These are phyloP conservation scores for Harpagoxenus sublaevis DNA, from an alignment of 2,888 invertebrate genomes.

Conservation along the genomic window DNA sequence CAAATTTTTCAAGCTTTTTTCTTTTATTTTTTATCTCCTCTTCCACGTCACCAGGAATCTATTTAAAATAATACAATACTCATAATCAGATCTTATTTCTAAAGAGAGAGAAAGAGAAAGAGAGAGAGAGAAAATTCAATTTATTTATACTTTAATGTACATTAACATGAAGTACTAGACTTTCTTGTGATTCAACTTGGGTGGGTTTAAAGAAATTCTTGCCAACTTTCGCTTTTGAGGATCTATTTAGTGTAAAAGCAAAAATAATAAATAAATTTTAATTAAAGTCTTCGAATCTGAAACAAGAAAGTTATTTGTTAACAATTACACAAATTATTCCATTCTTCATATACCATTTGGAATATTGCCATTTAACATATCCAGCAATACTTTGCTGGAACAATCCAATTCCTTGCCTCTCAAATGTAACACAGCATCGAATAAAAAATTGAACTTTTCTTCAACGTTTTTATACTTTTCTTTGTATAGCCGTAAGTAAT, in stretches of 20 bases:
- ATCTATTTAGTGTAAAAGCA: not conserved
- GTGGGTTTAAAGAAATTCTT: not conserved
- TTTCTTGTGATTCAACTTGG: not conserved
- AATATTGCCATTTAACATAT: not conserved
- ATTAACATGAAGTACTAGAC: not conserved
- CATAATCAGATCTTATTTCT: not conserved
- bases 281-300: not conserved
- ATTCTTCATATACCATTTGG: not conserved
- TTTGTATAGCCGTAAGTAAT: not conserved
- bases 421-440: not conserved
- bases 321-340: not conserved
- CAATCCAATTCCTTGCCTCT: not conserved
- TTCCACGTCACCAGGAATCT: not conserved
- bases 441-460: not conserved
- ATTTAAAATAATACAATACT: not conserved
- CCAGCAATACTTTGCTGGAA: not conserved
- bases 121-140: not conserved
- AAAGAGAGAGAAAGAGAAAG: not conserved
- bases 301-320: not conserved
- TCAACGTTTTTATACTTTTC: not conserved
- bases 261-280: not conserved
- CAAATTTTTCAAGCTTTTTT: no score
- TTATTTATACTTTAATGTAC: not conserved
- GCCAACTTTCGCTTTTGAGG: not conserved
- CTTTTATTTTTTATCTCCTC: no score